These are phyloP conservation scores for Papilio elwesi DNA, from an alignment of 2,888 invertebrate genomes.

Conservation along the genomic window DNA sequence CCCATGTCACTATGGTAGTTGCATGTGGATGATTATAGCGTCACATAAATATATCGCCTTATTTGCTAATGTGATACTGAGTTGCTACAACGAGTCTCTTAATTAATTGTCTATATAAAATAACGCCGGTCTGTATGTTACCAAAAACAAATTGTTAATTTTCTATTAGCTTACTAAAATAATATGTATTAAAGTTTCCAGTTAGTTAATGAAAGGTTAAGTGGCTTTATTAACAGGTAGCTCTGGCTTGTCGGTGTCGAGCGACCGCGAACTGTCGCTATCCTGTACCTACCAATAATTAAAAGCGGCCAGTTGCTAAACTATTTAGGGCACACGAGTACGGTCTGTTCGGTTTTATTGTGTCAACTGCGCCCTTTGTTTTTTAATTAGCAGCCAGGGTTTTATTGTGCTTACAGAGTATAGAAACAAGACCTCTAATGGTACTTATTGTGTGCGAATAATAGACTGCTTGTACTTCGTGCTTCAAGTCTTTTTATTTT, in stretches of 20 bases:
- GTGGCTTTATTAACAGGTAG: slow-evolving; percentile 25
- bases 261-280: slow-evolving; percentile 49
- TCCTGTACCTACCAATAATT: slow-evolving; percentile 60
- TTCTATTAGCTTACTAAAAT: too few species aligned
- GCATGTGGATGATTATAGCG: too few species aligned
- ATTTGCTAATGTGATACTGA: too few species aligned
- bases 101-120: too few species aligned
- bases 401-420: slow-evolving; percentile 51
- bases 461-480: slow-evolving; percentile 6
- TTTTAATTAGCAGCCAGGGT: slow-evolving; percentile 69
- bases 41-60: too few species aligned
- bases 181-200: too few species aligned
- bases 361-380: slow-evolving; percentile 70
- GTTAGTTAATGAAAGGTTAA: slow-evolving; percentile 8
- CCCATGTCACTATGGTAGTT: too few species aligned
- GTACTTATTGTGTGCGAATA: slow-evolving; percentile 22
- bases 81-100: too few species aligned
- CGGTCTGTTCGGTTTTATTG: slow-evolving; percentile 64
- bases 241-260: slow-evolving; percentile 34
- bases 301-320: slow-evolving; percentile 61
- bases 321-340: slow-evolving; percentile 69
- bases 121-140: too few species aligned
- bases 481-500: neutral
- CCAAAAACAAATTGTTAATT: too few species aligned
- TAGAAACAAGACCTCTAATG: slow-evolving; percentile 27